These are phyloP conservation scores for Denticeps clupeoides DNA, from an alignment of 2,797 vertebrate species.

Conservation along the genomic window DNA sequence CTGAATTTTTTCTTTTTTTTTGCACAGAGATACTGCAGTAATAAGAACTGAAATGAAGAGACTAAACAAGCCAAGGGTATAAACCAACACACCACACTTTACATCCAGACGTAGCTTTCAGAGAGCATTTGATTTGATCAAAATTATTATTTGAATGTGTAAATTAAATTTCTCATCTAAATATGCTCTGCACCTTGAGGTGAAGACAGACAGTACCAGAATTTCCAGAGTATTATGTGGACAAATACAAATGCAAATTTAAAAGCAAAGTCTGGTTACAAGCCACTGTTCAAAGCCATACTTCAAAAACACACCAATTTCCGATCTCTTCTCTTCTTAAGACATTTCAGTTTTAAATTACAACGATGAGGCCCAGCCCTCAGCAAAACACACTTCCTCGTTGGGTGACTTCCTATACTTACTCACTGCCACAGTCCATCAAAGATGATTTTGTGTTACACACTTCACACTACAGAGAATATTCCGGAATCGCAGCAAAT, in stretches of 20 bases:
- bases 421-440: no score
- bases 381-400: no score
- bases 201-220: no score
- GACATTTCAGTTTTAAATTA: not conserved
- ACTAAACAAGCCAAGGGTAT: slow-evolving; percentile 11
- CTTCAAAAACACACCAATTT: not conserved
- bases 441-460: no score
- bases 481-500: no score
- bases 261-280: not conserved
- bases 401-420: no score
- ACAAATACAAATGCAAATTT: not conserved
- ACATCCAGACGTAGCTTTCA: slow-evolving; percentile 2
- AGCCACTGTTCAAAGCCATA: no score
- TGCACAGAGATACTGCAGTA: slow-evolving; percentile 23
- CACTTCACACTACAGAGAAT: no score
- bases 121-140: not conserved
- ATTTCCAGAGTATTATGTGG: not conserved
- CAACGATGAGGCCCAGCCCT: no score
- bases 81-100: slow-evolving; percentile 12
- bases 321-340: not conserved
- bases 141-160: not conserved
- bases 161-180: no score
- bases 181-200: no score
- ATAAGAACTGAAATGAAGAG: slow-evolving; percentile 14
- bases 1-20: slow-evolving; percentile 3